These are phyloP conservation scores for Pseudolaguvia tuberculata DNA, from an alignment of 2,113 vertebrate species.

Conservation along the genomic window DNA sequence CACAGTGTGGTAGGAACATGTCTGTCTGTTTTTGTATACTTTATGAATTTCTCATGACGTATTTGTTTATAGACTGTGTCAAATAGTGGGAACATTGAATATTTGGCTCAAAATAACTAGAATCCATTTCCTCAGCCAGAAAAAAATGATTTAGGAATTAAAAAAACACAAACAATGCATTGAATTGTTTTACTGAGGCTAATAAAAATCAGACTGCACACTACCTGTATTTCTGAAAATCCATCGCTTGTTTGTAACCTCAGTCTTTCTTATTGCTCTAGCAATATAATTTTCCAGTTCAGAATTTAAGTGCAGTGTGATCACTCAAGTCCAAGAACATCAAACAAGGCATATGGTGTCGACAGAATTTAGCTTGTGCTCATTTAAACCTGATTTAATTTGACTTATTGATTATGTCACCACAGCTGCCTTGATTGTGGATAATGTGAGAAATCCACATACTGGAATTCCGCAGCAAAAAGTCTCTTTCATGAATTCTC, in stretches of 20 bases:
- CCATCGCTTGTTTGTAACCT: conserved; percentile 50
- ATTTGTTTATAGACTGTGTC: conserved; percentile 69
- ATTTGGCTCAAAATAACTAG: conserved; percentile 71
- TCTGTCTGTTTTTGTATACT: conserved; percentile 67
- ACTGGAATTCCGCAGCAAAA: background rate
- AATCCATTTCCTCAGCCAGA: conserved; percentile 63
- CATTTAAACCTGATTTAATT: conserved; percentile 9
- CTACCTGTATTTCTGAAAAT: conserved; percentile 54
- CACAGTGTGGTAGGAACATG: conserved; percentile 70
- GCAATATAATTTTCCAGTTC: conserved; percentile 32
- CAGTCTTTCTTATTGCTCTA: conserved; percentile 17
- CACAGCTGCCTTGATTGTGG: background rate
- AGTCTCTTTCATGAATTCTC: background rate
- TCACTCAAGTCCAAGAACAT: conserved; percentile 19
- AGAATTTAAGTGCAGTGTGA: conserved; percentile 38
- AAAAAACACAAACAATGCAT: conserved; percentile 59
- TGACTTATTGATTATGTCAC: conserved; percentile 13
- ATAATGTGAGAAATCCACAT: conserved; percentile 9
- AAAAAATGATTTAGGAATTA: conserved; percentile 60
- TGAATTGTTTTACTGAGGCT: conserved; percentile 50
- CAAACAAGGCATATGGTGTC: background rate
- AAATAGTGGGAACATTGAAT: conserved; percentile 77
- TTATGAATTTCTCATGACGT: conserved; percentile 65
- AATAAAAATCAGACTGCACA: conserved; percentile 57
- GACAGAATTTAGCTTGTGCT: background rate